These are phyloP conservation scores for Caenorhabditis zanzibari DNA, from an alignment of 2,888 invertebrate species.

Conservation along the genomic window DNA sequence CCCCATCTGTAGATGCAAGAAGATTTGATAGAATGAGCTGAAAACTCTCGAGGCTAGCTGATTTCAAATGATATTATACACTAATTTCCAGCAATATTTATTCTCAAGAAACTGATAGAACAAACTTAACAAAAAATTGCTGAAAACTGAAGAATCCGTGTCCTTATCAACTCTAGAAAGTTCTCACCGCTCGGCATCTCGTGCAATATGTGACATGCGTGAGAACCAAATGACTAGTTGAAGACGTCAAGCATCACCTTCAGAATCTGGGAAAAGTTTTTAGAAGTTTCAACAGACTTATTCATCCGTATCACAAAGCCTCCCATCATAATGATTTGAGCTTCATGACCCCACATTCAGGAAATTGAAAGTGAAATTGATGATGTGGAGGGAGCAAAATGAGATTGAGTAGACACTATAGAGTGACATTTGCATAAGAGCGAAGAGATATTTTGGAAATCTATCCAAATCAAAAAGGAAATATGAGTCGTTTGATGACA, in stretches of 20 bases:
- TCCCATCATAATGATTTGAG: slow-evolving; percentile 1
- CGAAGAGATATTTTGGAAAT: slow-evolving; percentile 32
- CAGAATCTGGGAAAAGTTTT: slow-evolving; percentile 2
- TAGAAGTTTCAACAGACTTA: neutral
- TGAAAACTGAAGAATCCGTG: neutral
- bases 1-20: too few relatives aligned
- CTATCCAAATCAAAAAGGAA: slow-evolving; percentile 39
- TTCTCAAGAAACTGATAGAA: neutral
- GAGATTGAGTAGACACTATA: slow-evolving; percentile 29
- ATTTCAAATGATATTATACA: too few relatives aligned
- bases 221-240: slow-evolving; percentile 41
- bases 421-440: slow-evolving; percentile 38
- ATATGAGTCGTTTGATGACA: slow-evolving; percentile 40
- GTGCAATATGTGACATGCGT: slow-evolving; percentile 47
- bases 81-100: too few relatives aligned
- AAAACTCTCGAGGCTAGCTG: too few relatives aligned
- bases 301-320: neutral
- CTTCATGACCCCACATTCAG: slow-evolving; percentile 8
- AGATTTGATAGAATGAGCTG: too few relatives aligned
- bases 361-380: slow-evolving; percentile 16
- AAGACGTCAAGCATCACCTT: slow-evolving; percentile 47
- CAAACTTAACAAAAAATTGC: neutral
- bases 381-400: slow-evolving; percentile 15
- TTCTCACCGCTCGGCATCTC: slow-evolving; percentile 43
- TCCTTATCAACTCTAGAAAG: slow-evolving; percentile 33